Conservation (phyloP, 2,113 vertebrate genomes). For the Phrynocephalus versicolor region DNA sequence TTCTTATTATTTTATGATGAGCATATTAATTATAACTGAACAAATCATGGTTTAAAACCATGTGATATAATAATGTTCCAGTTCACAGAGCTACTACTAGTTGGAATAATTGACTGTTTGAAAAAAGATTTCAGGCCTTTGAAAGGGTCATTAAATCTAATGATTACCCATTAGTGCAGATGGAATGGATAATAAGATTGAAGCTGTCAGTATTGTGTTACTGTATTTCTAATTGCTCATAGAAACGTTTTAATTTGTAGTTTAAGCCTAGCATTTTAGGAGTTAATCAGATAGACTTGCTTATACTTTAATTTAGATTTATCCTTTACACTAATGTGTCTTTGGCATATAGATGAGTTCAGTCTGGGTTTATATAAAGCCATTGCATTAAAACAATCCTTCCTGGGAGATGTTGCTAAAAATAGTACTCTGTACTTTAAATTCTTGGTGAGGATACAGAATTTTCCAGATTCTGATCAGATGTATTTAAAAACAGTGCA, state of each 20-base stretch:
- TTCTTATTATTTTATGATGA: neutral
- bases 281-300: constrained; percentile 4
- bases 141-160: neutral
- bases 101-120: neutral
- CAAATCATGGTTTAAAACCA: neutral
- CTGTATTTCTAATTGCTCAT: neutral
- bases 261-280: constrained; percentile 8
- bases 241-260: neutral
- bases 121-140: neutral
- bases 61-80: neutral
- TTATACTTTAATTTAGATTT: constrained; percentile 62
- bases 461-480: neutral
- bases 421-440: neutral
- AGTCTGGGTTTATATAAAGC: neutral
- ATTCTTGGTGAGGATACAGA: neutral
- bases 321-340: constrained; percentile 60
- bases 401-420: neutral
- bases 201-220: neutral
- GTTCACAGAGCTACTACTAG: neutral
- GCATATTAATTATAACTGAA: neutral
- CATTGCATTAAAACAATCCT: neutral
- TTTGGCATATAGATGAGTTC: constrained; percentile 21
- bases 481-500: neutral
- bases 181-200: neutral
- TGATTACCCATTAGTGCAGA: neutral